These are phyloP conservation scores for Patiria pectinifera DNA, from an alignment of 53 echinoderm and acorn worm genomes.

Conservation along the genomic window DNA sequence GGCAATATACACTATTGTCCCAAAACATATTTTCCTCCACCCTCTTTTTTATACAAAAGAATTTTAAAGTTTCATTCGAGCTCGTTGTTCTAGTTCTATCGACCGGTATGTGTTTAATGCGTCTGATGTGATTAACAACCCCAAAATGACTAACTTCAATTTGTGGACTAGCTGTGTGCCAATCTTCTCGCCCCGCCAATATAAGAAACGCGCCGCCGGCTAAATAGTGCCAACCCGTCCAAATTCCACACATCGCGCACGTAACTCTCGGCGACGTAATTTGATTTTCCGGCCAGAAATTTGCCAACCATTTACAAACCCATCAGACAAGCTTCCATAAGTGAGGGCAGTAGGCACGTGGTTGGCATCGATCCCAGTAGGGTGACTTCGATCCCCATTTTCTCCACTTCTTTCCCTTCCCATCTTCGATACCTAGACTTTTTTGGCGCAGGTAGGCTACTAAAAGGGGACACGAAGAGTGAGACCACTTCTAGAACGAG, in stretches of 20 bases:
- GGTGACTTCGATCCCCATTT: constrained; percentile 24
- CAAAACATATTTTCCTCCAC: no score
- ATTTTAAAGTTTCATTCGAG: no score
- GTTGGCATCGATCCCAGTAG: not conserved
- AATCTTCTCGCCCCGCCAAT: not conserved
- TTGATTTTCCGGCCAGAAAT: constrained; percentile 48
- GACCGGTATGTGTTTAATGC: constrained; percentile 1
- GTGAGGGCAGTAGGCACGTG: constrained; percentile 33
- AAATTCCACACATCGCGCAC: constrained; percentile 51
- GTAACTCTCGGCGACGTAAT: constrained; percentile 53
- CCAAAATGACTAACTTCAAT: not conserved
- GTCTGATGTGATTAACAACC: not conserved
- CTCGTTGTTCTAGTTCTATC: no score
- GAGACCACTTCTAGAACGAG: constrained; percentile 22
- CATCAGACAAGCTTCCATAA: constrained; percentile 38
- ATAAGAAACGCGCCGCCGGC: constrained; percentile 27
- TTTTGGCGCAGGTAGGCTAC: not conserved
- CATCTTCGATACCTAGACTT: constrained; percentile 14
- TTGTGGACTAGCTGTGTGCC: not conserved
- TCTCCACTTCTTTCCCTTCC: not conserved
- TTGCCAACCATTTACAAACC: constrained; percentile 62
- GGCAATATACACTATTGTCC: no score
- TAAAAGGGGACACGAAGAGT: constrained; percentile 1
- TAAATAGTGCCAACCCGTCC: constrained; percentile 15
- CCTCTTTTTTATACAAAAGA: no score